These are phyloP conservation scores for Drosophila grimshawi DNA, from an alignment of 1,140 invertebrate genomes.

Conservation along the genomic window DNA sequence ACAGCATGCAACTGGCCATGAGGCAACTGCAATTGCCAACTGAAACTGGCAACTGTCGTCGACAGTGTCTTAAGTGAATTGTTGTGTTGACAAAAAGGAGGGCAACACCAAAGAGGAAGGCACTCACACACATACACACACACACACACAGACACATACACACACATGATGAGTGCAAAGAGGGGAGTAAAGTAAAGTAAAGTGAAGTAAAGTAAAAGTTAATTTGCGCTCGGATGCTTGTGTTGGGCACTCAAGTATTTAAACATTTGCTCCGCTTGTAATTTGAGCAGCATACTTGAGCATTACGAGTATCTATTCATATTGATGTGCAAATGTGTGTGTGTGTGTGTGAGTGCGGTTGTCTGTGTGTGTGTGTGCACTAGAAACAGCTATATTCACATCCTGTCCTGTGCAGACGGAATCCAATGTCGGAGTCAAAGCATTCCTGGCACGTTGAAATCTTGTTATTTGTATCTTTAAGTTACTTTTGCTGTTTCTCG, in stretches of 20 bases:
- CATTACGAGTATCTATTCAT: constrained; percentile 52
- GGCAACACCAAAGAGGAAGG: constrained; percentile 14
- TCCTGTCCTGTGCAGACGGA: constrained; percentile 61
- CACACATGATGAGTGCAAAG: constrained; percentile 6
- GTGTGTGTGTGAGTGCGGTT: constrained; percentile 34
- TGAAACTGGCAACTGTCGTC: constrained; percentile 36
- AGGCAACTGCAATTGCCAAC: constrained; percentile 5
- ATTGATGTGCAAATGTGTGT: constrained; percentile 15
- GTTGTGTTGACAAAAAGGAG: constrained; percentile 76
- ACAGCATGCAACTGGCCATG: constrained; percentile 25
- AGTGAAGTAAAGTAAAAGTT: constrained; percentile 65
- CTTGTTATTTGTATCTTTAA: constrained; percentile 76
- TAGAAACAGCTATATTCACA: constrained; percentile 18
- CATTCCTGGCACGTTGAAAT: constrained; percentile 35
- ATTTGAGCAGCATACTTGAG: constrained; percentile 74
- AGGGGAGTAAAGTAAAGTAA: constrained; percentile 13
- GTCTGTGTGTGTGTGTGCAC: constrained; percentile 13
- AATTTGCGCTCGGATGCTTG: constrained; percentile 59
- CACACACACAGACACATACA: not conserved
- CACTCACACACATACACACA: not conserved
- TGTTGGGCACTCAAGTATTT: constrained; percentile 77
- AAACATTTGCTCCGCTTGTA: constrained; percentile 79
- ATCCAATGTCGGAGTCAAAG: not conserved
- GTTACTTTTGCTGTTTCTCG: constrained; percentile 76
- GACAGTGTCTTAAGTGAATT: constrained; percentile 71